Conservation (phyloP, 2,797 vertebrate species). For the Molossus molossus region DNA sequence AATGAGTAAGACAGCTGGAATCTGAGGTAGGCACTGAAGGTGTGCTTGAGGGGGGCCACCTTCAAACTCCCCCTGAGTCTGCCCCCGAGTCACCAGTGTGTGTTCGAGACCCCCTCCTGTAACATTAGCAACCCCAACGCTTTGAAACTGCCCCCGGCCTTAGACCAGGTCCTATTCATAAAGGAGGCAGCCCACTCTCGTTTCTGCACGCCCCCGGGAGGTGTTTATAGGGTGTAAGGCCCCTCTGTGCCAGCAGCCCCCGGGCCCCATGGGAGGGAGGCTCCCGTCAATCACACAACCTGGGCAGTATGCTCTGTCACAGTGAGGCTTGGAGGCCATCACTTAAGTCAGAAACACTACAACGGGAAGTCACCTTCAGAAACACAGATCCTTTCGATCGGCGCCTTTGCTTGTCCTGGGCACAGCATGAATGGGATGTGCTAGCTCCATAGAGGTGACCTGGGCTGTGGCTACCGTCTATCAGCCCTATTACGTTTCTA, state of each 20-base stretch:
- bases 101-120: not conserved
- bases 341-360: not conserved
- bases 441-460: not conserved
- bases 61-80: not conserved
- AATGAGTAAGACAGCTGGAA: not conserved
- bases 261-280: not conserved
- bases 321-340: not conserved
- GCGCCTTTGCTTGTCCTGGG: not conserved
- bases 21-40: not conserved
- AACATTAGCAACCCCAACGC: not conserved
- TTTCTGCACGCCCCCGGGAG: fast-evolving
- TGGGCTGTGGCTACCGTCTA: not conserved
- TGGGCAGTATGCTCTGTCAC: not conserved
- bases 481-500: not conserved
- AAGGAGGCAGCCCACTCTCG: not conserved
- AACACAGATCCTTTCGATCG: not conserved
- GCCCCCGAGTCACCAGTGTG: not conserved
- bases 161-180: not conserved
- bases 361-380: not conserved
- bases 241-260: too few relatives aligned
- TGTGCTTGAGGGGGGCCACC: not conserved
- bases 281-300: not conserved
- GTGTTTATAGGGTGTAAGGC: fast-evolving
- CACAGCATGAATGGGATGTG: not conserved
- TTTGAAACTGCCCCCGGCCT: too few relatives aligned